Evolutionary conservation across 2,113 vertebrate genomes (phyloP).

Genomic region (Lichenostomus cassidix): DNA sequence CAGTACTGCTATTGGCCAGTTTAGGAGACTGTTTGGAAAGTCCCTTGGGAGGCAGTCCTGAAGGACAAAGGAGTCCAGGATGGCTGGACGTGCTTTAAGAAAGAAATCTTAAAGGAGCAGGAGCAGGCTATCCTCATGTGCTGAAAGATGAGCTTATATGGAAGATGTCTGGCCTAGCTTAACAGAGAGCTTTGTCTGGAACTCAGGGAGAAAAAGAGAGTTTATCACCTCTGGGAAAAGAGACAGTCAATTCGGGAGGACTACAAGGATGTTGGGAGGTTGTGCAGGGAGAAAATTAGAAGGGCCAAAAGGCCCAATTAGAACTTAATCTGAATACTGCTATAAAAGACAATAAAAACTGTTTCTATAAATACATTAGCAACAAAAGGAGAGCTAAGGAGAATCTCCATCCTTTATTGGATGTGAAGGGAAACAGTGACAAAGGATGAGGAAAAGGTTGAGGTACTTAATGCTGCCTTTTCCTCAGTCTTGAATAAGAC

Average conservation of each 20-base stretch:
- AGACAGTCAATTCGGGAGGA: too few relatives aligned
- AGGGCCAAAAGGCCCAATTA: background rate
- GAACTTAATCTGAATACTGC: background rate
- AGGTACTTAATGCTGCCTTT: background rate
- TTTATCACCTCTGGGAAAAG: background rate
- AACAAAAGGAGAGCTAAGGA: too few relatives aligned
- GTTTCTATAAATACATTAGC: too few relatives aligned
- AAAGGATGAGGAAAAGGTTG: background rate
- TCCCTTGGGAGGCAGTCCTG: background rate
- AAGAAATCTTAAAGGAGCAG: background rate
- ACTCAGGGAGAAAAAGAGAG: background rate
- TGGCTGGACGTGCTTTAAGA: background rate
- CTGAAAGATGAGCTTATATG: accelerated
- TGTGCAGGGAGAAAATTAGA: background rate
- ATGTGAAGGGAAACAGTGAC: background rate
- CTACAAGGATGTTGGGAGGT: background rate
- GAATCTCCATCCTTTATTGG: background rate
- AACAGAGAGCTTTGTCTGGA: background rate
- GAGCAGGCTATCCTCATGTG: too few relatives aligned
- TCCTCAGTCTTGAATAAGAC: background rate
- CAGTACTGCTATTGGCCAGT: background rate
- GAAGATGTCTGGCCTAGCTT: background rate
- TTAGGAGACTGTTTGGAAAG: background rate
- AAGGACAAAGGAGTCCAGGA: background rate
- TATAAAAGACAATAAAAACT: background rate